Evolutionary conservation across 2,797 vertebrate genomes (phyloP), one percentile per base, ranked within the genome.

Genomic region (Xenopus petersii): DNA sequence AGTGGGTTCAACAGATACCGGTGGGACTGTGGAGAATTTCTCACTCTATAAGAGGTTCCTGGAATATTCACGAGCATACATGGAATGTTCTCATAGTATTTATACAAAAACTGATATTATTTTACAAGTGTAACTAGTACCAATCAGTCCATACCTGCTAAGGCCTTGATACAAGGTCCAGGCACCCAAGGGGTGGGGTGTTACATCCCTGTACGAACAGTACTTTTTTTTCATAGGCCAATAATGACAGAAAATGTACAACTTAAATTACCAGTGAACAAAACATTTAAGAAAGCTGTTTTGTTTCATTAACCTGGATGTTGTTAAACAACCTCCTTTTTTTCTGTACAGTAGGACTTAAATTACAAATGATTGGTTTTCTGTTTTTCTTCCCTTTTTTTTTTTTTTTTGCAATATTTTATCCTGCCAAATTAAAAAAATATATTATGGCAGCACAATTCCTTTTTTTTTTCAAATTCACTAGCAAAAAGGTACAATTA

Each of bases 401-500:
- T 85, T 84, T 21, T 21, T 21, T 86, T 90, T 91, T 93, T 93
- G 89, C 85, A 92, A 89, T 93, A 92, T 92, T 94, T 93, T 91
- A 92, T 94, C 92, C 93, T 94, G 93, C 93, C 93, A 92, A 92
- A 92, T 92, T 91, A 94, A 93, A 92, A 94, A 93, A 93, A 94
- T 93, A 93, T 94, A 94, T 91, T 84, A 91, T 93, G 93, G 93
- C 94, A 94, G 93, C 93, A 88, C 9, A 91, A 21, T 21, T 21
- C 55, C 89, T 91, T 92, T 91, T 86, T 90, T 21, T 91, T 91
- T 93, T 91, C 91, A 94, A 93, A 93, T 92, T 91, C 93, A 93
- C 90, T 92, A 93, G 91, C 89, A 92, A 87, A 93, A 87, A 91
- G 89, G 92, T 94, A 93, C 91, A 91, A 89, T 88, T 86, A 89